A percentile compares a stretch with the other conserved stretches of the same genome.
These are phyloP conservation scores for Vanessa cardui DNA, from an alignment of 2,888 invertebrate species.

Conservation along the genomic window DNA sequence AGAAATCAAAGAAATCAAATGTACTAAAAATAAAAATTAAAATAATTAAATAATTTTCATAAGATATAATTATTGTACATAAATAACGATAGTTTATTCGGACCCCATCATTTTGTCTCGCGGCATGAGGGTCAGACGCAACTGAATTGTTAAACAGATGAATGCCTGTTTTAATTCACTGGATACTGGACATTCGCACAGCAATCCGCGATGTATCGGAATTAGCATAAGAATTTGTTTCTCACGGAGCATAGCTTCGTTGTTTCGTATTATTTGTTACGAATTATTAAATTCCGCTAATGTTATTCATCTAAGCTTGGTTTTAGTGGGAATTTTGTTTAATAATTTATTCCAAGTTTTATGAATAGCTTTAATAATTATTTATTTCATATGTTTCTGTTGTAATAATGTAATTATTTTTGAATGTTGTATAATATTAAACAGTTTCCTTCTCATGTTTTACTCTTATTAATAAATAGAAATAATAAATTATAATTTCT, in stretches of 20 bases:
- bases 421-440: background rate
- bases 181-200: constrained; percentile 53
- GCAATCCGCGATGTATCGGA: constrained; percentile 67
- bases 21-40: too few species aligned
- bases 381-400: background rate
- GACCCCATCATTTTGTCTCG: constrained; percentile 21
- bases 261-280: constrained; percentile 49
- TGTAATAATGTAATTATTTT: background rate
- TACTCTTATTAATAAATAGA: too few species aligned
- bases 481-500: too few species aligned
- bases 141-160: constrained; percentile 72
- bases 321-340: constrained; percentile 31
- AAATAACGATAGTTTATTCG: background rate
- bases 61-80: background rate
- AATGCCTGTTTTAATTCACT: constrained; percentile 55
- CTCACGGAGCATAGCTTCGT: constrained; percentile 61
- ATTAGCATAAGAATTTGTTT: constrained; percentile 76
- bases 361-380: background rate
- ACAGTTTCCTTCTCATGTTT: too few species aligned
- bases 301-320: constrained; percentile 26
- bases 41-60: background rate
- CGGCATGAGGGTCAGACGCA: constrained; percentile 46
- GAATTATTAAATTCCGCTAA: constrained; percentile 47
- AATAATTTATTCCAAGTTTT: constrained; percentile 5
- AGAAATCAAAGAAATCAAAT: too few species aligned